These are phyloP conservation scores for Rambutsinella grinnellia DNA, from an alignment of 2,888 invertebrate species.

Conservation along the genomic window DNA sequence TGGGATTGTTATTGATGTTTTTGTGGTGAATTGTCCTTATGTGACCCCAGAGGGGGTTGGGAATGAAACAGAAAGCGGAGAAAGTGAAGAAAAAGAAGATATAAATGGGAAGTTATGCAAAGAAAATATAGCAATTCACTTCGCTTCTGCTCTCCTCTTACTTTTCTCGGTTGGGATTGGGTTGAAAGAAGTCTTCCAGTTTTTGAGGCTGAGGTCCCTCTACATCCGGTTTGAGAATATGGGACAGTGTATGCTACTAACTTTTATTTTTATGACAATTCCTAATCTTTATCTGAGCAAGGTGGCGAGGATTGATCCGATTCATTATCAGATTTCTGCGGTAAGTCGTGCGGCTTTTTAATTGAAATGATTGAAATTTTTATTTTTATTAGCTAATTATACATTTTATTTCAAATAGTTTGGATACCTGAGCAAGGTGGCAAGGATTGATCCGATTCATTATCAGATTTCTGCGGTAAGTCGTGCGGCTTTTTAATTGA, in stretches of 20 bases:
- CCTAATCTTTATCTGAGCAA: constrained; percentile 40
- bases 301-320: constrained; percentile 10
- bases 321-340: constrained; percentile 54
- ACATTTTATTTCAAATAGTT: no score
- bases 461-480: constrained; percentile 56
- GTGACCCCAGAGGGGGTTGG: constrained; percentile 1
- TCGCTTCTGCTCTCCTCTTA: constrained; percentile 21
- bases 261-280: constrained; percentile 46
- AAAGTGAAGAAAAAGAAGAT: not conserved
- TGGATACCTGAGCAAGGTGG: constrained; percentile 36
- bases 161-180: constrained; percentile 27
- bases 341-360: no score
- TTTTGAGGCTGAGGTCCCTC: constrained; percentile 29
- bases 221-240: constrained; percentile 55
- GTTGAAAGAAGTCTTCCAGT: constrained; percentile 56
- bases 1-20: constrained; percentile 55
- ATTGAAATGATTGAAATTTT: not conserved
- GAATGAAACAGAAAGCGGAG: not conserved
- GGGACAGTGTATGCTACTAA: constrained; percentile 51
- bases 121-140: not conserved
- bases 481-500: no score
- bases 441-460: constrained; percentile 24
- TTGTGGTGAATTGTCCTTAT: constrained; percentile 50
- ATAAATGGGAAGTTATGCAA: not conserved
- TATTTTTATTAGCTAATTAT: constrained; percentile 8